phyloP scores from a whole-genome alignment of 2,888 invertebrate species.

The Chrysina gloriosa region DNA sequence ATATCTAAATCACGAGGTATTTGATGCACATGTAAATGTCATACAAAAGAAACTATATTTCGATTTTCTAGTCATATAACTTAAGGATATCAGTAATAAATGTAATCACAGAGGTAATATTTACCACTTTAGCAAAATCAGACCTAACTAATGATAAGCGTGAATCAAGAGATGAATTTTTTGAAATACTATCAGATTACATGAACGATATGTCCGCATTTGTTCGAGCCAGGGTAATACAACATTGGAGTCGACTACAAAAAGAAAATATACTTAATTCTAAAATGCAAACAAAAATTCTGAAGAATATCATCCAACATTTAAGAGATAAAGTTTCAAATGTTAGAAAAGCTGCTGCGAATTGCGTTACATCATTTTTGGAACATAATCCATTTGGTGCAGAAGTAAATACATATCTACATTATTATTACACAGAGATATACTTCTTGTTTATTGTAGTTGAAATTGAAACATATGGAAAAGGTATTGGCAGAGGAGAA shows the following conservation, averaged over 20 bases:
- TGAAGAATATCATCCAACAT: constrained; percentile 76
- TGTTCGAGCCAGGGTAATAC: constrained; percentile 86
- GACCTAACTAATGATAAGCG: constrained; percentile 76
- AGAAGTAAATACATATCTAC: constrained; percentile 69
- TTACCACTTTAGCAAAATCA: constrained; percentile 78
- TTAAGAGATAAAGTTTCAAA: constrained; percentile 85
- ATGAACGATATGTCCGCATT: constrained; percentile 86
- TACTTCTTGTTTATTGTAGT: constrained; percentile 59
- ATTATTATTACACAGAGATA: too few relatives aligned
- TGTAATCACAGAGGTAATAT: constrained; percentile 84
- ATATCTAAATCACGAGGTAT: constrained; percentile 60
- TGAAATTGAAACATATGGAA: constrained; percentile 65
- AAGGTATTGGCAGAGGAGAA: constrained; percentile 66
- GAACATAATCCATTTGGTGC: constrained; percentile 89
- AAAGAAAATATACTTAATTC: constrained; percentile 84
- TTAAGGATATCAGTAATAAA: constrained; percentile 85
- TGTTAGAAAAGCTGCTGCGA: constrained; percentile 87
- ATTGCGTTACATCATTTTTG: constrained; percentile 80
- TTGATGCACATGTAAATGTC: constrained; percentile 4
- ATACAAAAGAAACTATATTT: constrained; percentile 11
- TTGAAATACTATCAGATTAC: constrained; percentile 84
- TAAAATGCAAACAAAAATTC: constrained; percentile 73
- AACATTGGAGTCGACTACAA: constrained; percentile 85
- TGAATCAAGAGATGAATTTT: constrained; percentile 60
- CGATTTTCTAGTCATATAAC: constrained; percentile 69